Percentiles rank a stretch among this genome's conserved stretches.
Conservation (phyloP, 2,113 vertebrate species). For the Formicarius rufipectus region DNA sequence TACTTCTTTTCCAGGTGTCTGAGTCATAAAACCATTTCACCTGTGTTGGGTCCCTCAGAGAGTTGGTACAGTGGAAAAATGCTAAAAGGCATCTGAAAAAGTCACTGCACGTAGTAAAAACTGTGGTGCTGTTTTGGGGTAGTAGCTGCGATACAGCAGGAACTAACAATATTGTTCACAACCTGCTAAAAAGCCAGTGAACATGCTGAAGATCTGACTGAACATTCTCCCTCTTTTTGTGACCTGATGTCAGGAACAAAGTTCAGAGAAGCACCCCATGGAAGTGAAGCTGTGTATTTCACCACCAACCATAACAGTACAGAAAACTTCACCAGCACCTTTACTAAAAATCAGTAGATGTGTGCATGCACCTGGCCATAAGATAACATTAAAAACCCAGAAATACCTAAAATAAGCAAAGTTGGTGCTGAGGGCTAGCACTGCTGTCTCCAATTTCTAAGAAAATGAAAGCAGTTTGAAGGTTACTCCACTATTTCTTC, state of each 20-base stretch:
- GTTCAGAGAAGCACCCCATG: background rate
- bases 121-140: background rate
- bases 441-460: background rate
- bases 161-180: background rate
- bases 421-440: background rate
- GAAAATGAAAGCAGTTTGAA: background rate
- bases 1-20: background rate
- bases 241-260: background rate
- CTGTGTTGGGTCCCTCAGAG: background rate
- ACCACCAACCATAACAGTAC: background rate
- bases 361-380: background rate
- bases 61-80: background rate
- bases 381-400: background rate
- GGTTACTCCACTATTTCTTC: background rate
- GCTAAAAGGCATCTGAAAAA: background rate
- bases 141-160: background rate
- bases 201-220: background rate
- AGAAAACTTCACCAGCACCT: background rate
- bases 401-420: background rate
- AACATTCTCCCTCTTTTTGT: background rate
- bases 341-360: background rate
- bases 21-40: background rate
- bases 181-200: background rate
- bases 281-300: background rate
- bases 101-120: background rate